Conservation (phyloP, 2,113 vertebrate genomes). For the Ageneiosus marmoratus region DNA sequence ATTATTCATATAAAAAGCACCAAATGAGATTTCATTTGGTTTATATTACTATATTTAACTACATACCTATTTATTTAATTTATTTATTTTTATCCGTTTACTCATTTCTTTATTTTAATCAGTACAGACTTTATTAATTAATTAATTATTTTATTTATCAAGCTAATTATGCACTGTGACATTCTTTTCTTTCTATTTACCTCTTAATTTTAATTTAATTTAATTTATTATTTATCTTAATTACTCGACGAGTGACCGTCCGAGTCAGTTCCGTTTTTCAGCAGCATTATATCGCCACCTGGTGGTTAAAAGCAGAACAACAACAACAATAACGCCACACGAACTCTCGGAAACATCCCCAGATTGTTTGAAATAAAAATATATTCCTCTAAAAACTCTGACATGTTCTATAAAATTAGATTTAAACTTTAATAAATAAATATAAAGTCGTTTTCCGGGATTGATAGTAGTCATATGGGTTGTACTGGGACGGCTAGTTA, state of each 20-base stretch:
- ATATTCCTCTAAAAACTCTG: too few relatives aligned
- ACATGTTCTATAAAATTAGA: too few relatives aligned
- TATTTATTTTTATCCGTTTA: neutral
- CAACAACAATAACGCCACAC: neutral
- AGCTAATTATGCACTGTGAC: neutral
- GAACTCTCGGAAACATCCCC: neutral
- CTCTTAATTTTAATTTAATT: neutral
- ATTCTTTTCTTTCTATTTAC: neutral
- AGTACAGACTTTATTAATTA: neutral
- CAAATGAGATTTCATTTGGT: neutral
- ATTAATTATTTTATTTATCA: neutral
- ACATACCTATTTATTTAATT: neutral
- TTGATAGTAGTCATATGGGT: too few relatives aligned
- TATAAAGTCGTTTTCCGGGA: too few relatives aligned
- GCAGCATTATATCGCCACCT: conserved; percentile 40
- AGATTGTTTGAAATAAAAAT: too few relatives aligned
- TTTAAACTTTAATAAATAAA: too few relatives aligned
- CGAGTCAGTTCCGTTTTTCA: conserved; percentile 45
- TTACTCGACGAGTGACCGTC: neutral
- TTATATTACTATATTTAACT: neutral
- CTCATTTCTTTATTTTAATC: neutral
- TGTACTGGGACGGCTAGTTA: too few relatives aligned
- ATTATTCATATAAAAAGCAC: neutral
- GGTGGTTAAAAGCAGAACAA: neutral
- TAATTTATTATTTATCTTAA: neutral